Percentiles rank a stretch among this genome's conserved stretches.
phyloP scores from a whole-genome alignment of 2,113 vertebrate species.

The Astur gentilis region DNA sequence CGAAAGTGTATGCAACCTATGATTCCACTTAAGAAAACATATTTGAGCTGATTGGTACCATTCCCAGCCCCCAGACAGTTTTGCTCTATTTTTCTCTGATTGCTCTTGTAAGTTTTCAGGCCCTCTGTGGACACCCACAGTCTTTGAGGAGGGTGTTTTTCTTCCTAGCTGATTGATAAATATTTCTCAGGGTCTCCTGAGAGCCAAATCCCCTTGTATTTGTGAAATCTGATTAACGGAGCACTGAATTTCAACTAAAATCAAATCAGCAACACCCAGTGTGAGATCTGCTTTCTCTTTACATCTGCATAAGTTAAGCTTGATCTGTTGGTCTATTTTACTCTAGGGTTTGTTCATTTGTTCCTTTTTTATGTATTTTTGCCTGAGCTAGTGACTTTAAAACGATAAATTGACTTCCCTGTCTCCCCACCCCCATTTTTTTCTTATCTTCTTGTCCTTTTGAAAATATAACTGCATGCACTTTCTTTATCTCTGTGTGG shows the following conservation, averaged over 20 bases:
- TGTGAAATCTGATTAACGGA: conserved; percentile 16
- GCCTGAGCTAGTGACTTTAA: neutral
- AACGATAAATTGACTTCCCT: neutral
- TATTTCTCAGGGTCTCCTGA: neutral
- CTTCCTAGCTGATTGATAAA: neutral
- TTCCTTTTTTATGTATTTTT: neutral
- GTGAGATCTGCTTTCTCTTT: neutral
- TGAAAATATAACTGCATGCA: neutral
- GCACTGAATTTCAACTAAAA: neutral
- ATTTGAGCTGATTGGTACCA: neutral
- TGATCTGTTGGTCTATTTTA: neutral
- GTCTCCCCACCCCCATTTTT: neutral
- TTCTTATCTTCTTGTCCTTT: conserved; percentile 11
- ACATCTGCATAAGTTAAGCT: neutral
- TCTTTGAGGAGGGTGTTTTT: neutral
- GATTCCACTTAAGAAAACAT: neutral
- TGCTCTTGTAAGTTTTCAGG: neutral
- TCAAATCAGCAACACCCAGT: neutral
- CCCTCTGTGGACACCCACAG: neutral
- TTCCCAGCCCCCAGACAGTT: neutral
- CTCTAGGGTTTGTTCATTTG: neutral
- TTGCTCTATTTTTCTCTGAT: neutral
- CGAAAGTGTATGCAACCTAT: neutral
- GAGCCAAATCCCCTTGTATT: neutral
- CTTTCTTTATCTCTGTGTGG: conserved; percentile 26